Conservation (phyloP, 2,888 invertebrate species). For the Drosophila neonasuta region DNA sequence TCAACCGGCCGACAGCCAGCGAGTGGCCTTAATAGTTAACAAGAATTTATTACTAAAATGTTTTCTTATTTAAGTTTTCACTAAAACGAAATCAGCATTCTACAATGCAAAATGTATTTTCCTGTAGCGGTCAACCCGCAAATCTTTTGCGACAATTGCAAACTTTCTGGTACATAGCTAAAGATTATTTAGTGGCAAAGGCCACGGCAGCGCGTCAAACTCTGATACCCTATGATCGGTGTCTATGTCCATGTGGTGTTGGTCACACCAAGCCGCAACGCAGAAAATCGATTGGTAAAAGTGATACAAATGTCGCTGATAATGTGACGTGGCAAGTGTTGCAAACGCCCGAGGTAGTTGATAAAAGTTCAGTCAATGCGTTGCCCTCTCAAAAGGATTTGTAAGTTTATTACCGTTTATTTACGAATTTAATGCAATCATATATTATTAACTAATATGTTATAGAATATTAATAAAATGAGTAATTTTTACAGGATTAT, state of each 20-base stretch:
- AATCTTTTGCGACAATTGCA: constrained; percentile 41
- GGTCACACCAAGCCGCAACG: constrained; percentile 14
- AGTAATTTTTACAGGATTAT: constrained; percentile 21
- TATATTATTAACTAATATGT: neutral
- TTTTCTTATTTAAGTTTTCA: constrained; percentile 1
- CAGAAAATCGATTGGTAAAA: constrained; percentile 80
- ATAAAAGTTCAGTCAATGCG: constrained; percentile 21
- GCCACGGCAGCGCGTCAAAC: constrained; percentile 21
- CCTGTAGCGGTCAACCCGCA: constrained; percentile 38
- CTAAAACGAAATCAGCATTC: neutral
- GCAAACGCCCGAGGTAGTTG: constrained; percentile 21
- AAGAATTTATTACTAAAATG: constrained; percentile 27
- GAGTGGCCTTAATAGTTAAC: constrained; percentile 8
- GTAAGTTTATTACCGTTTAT: constrained; percentile 32
- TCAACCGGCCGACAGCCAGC: constrained; percentile 10
- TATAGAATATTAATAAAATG: constrained; percentile 2
- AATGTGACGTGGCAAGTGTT: constrained; percentile 45
- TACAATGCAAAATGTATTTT: constrained; percentile 59
- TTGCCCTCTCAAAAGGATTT: constrained; percentile 18
- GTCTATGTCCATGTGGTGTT: constrained; percentile 62
- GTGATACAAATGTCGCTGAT: constrained; percentile 29
- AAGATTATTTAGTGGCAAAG: constrained; percentile 65
- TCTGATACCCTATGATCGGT: constrained; percentile 34
- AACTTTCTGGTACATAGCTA: constrained; percentile 46
- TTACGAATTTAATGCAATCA: neutral